Evolutionary conservation across 2,113 vertebrate genomes (phyloP).

Genomic region (Nesogale talazaci): DNA sequence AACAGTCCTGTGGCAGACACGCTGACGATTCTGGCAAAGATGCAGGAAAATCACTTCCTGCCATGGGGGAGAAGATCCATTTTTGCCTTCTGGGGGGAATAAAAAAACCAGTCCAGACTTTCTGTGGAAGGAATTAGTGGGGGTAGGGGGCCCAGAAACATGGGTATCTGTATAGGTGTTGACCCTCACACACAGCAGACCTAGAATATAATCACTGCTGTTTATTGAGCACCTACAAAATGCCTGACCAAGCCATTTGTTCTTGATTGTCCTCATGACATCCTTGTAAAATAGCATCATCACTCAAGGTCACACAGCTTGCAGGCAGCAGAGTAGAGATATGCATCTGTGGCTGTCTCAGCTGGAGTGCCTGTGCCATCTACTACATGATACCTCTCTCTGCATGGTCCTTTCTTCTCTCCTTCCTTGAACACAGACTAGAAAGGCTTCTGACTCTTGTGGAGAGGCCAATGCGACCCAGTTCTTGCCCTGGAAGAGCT

Average conservation of each 20-base stretch:
- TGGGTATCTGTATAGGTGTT: background rate
- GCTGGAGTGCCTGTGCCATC: no score
- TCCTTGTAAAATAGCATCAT: background rate
- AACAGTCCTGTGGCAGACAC: constrained; percentile 74
- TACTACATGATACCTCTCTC: background rate
- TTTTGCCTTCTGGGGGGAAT: constrained; percentile 11
- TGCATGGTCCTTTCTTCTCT: background rate
- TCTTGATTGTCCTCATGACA: background rate
- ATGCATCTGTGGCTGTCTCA: background rate
- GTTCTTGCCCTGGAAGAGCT: background rate
- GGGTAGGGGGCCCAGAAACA: rapidly evolving
- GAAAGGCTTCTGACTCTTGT: background rate
- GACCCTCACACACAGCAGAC: background rate
- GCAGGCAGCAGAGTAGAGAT: background rate
- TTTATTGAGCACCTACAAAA: background rate
- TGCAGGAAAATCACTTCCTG: constrained; percentile 44
- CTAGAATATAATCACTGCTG: rapidly evolving
- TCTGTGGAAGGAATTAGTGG: background rate
- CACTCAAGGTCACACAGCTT: background rate
- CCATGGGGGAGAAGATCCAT: background rate
- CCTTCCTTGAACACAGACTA: background rate
- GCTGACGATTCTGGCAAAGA: constrained; percentile 53
- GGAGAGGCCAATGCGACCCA: background rate
- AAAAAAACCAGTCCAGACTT: background rate
- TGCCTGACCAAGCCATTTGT: background rate